phyloP scores from a whole-genome alignment of 2,113 vertebrate species.

The Equus przewalskii region DNA sequence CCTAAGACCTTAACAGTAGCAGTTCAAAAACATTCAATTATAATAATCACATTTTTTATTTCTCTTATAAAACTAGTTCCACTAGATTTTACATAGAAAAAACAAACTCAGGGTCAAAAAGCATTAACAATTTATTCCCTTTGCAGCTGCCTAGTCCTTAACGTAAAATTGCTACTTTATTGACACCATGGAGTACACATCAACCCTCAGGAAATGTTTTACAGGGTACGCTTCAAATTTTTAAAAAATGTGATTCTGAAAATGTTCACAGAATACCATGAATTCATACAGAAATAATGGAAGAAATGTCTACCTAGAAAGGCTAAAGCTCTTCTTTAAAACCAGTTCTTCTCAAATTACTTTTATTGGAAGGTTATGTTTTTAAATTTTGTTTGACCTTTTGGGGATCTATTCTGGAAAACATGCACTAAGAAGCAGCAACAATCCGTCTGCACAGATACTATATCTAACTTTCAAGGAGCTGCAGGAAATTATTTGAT shows the following conservation, averaged over 20 bases:
- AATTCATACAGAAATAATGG: conserved; percentile 43
- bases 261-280: neutral
- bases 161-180: neutral
- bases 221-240: neutral
- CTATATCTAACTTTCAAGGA: neutral
- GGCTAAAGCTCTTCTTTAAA: neutral
- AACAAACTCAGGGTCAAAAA: conserved; percentile 50
- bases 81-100: conserved; percentile 52
- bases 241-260: neutral
- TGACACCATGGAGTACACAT: neutral
- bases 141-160: neutral
- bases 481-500: neutral
- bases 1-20: conserved; percentile 77
- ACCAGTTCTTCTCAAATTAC: neutral
- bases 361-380: conserved; percentile 26
- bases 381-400: conserved; percentile 38
- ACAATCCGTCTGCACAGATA: neutral
- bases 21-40: conserved; percentile 59
- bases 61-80: conserved; percentile 54
- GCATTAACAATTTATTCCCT: conserved; percentile 51
- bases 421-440: neutral
- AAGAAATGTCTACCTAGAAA: conserved; percentile 12
- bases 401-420: neutral
- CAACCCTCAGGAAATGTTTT: conserved; percentile 52
- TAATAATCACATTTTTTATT: conserved; percentile 11